phyloP scores from a whole-genome alignment of 35 echinoderm and acorn worm genomes.

The Amphiura filiformis region DNA sequence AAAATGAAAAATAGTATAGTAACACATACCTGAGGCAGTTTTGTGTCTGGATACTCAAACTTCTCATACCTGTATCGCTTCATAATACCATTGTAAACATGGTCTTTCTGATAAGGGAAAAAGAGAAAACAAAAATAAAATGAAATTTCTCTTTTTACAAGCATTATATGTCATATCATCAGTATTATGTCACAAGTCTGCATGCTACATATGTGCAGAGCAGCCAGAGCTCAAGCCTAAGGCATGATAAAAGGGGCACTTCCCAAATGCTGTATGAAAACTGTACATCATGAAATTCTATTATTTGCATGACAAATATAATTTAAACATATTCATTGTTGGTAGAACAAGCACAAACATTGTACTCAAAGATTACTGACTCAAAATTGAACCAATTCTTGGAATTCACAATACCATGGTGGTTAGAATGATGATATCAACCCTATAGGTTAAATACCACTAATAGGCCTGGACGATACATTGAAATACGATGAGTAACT shows the following conservation, averaged over 20 bases:
- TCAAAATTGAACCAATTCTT: too few relatives aligned
- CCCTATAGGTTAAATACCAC: too few relatives aligned
- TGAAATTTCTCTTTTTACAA: background rate
- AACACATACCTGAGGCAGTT: background rate
- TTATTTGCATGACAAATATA: background rate
- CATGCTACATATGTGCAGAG: background rate
- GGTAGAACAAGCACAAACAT: too few relatives aligned
- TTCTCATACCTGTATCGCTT: background rate
- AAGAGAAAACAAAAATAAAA: background rate
- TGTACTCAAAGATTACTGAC: too few relatives aligned
- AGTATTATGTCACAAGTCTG: too few relatives aligned
- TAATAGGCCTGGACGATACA: too few relatives aligned
- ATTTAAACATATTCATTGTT: too few relatives aligned
- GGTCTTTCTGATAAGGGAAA: background rate
- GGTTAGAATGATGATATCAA: too few relatives aligned
- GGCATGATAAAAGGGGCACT: background rate
- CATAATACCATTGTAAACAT: background rate
- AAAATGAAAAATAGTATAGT: too few relatives aligned
- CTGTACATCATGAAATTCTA: background rate
- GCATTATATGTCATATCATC: too few relatives aligned
- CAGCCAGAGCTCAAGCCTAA: background rate
- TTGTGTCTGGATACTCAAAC: background rate
- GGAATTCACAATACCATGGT: too few relatives aligned
- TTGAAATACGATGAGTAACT: too few relatives aligned
- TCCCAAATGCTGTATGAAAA: background rate